Conservation (phyloP, 2,797 vertebrate genomes). For the Rhincodon typus region DNA sequence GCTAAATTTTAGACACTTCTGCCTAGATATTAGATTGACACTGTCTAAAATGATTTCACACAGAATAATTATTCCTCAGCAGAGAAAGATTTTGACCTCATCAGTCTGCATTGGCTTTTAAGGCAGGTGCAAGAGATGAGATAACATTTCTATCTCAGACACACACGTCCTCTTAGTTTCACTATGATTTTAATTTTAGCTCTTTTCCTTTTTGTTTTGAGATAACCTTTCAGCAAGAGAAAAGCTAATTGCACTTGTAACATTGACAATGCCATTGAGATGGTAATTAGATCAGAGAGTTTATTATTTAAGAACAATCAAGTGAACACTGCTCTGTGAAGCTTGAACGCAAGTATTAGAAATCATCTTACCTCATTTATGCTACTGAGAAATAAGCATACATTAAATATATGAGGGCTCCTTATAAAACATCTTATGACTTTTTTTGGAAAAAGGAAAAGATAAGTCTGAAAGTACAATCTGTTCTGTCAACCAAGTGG, state of each 20-base stretch:
- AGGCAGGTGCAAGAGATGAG: neutral
- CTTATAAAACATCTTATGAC: neutral
- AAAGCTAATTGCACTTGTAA: constrained; percentile 15
- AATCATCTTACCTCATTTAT: neutral
- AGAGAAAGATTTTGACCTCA: neutral
- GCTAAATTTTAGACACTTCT: neutral
- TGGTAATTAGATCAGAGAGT: constrained; percentile 3
- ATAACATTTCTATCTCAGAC: neutral
- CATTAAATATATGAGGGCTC: neutral
- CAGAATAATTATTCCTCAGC: neutral
- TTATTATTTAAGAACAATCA: constrained; percentile 14
- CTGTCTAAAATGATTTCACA: too few relatives aligned
- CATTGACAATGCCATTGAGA: neutral
- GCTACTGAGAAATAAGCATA: neutral
- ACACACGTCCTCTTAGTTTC: neutral
- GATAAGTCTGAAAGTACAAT: neutral
- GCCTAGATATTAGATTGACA: neutral
- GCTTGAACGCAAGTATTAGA: neutral
- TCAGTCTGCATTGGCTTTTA: neutral
- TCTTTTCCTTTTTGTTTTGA: constrained; percentile 6
- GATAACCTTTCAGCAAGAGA: constrained; percentile 2
- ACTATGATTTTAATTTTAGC: neutral
- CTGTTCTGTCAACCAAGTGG: neutral
- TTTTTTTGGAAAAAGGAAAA: neutral
- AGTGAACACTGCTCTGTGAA: constrained; percentile 21